Evolutionary conservation across 2,888 invertebrate genomes (phyloP), one percentile per base, ranked within the genome.

Genomic region (Drosophila macrospina): DNA sequence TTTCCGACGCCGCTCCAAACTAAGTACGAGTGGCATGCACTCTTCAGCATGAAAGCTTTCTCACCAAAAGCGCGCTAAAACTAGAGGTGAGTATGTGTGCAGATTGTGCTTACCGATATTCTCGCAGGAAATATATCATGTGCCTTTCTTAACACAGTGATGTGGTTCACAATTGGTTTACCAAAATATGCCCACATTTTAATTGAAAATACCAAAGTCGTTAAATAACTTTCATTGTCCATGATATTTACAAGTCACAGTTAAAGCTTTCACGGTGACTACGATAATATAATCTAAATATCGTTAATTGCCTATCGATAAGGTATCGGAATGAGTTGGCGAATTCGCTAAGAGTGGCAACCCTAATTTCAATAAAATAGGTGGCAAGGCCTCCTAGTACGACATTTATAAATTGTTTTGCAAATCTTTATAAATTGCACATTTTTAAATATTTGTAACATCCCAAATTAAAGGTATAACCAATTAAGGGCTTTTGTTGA

Each of bases 1-100:
- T 78, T 71, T 73, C 79, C 80, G 70, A 84, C 80, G 74, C 87
- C 88, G 78, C 83, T 72, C 88, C 83, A 82, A 85, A 90, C 88
- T 90, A 86, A 84, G 70, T 57, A 44, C 13, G 26, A 16, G 51
- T 36, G 36, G 10, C 37, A 13, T 13, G 13, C 30, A 54, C 55
- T 67, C 44, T 56, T 47, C 45, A 48, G 30, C 55, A 57, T 28
- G 61, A 76, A 75, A 76, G 76, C 68, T 72, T 57, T 75, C 47
- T 37, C 51, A 45, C n/a, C 11, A 41, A 72, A 71, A 57, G 10
- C 59, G 72, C 59, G 62, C 75, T 26, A 59, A 75, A 36, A 32
- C 13, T 52, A 42, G 28, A 16, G 56, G 13, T 64, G 65, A 34
- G 26, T 42, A 26, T 15, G 13, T 34, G 24, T 24, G 10, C 13